Base-by-base conservation (phyloP, 2,113 vertebrate genomes). In the Gobiocypris rarus region DNA sequence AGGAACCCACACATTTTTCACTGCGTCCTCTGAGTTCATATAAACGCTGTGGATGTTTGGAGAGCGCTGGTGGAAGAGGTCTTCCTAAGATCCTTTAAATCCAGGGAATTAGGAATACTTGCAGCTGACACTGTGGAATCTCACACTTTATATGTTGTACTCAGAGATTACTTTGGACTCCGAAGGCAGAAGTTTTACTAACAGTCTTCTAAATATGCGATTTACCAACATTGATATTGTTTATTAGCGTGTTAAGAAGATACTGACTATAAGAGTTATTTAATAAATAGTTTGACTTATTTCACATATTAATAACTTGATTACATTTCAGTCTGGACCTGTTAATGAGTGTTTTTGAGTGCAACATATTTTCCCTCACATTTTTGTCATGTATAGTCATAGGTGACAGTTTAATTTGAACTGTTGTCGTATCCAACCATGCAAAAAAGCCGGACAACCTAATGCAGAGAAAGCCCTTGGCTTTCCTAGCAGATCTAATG, bases 1-100 rank as follows among this genome's bases (percentile, higher is more conserved):
- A 76, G 79, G 50, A 84, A 38, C 67, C 26, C 59, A 80, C 85
- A 63, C 75, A 82, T 85, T 87, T 76, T 76, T 87, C 83, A 84
- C 31, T 22, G 31, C 19, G 50, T 84, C 70, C 84, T 87, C 50
- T 38, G 67, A 77, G 86, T 84, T 81, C 71, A 70, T 86, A 69
- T 84, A 89, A 90, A 88, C 85, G 83, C 83, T 58, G 70, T 54
- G 81, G 81, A 85, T 87, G 84, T 87, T 89, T 89, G 45, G 75
- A 84, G 83, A 84, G 58, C 2, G 38, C n/a, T 45, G 24, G 61
- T 83, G 34, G 81, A 82, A 48, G 61, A 52, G 81, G 83, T 88
- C 83, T 85, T 87, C 56, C 81, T 61, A 61, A 38, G 56, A 78
- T 75, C 84, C 65, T 82, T 87, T 48, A 58, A 67, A 26, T 70